Evolutionary conservation across 1,140 invertebrate species (phyloP).

Genomic region (Sitophilus oryzae): DNA sequence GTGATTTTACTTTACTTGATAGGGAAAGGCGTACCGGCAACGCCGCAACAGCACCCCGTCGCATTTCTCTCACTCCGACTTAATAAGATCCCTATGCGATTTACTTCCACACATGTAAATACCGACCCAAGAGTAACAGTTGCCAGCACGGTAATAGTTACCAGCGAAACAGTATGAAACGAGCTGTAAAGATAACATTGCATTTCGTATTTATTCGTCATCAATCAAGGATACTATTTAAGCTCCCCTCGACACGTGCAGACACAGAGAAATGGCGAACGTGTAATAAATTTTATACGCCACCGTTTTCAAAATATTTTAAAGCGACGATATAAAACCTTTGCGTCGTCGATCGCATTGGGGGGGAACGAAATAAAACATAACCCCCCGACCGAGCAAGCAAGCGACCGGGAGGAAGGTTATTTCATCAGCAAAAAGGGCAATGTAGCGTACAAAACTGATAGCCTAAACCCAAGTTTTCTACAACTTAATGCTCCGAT

Average conservation of each 20-base stretch:
- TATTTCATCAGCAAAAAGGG: slow-evolving; percentile 20
- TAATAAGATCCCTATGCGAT: too few species aligned
- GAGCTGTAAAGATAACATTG: background rate
- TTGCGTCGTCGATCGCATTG: too few species aligned
- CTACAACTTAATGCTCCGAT: slow-evolving; percentile 34
- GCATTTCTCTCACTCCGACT: too few species aligned
- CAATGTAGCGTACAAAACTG: slow-evolving; percentile 33
- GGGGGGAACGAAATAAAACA: too few species aligned
- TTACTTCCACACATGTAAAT: too few species aligned
- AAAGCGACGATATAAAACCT: background rate
- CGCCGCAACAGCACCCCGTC: too few species aligned
- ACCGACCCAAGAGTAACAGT: too few species aligned
- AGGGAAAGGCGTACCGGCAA: too few species aligned
- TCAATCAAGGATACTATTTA: background rate
- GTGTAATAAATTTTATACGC: background rate
- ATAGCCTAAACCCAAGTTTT: slow-evolving; percentile 34
- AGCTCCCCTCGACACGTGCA: background rate
- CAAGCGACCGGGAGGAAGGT: slow-evolving; percentile 3
- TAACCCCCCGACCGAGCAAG: background rate
- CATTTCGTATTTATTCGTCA: background rate
- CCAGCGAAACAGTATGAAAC: too few species aligned
- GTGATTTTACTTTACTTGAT: too few species aligned
- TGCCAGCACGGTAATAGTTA: too few species aligned
- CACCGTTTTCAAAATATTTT: background rate
- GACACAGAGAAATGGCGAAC: too few species aligned